A percentile compares a stretch with the other conserved stretches of the same genome.
These are phyloP conservation scores for Pipistrellus nathusii DNA, from an alignment of 2,797 vertebrate genomes.

Conservation along the genomic window DNA sequence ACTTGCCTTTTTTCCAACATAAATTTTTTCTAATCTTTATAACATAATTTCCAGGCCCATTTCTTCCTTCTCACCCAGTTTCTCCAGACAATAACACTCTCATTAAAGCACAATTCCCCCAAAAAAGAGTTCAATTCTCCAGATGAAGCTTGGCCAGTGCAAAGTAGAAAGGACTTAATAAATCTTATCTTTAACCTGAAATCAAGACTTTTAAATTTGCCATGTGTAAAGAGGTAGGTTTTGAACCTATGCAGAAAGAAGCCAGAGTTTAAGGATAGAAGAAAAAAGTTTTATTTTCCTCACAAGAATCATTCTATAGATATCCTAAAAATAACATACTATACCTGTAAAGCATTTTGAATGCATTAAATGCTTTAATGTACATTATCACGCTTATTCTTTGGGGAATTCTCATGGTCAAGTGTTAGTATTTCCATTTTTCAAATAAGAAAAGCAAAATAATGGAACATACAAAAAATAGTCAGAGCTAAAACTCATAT, in stretches of 20 bases:
- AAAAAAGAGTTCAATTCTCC: neutral
- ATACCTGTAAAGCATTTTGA: neutral
- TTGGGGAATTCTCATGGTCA: neutral
- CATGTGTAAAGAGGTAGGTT: neutral
- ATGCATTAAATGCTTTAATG: neutral
- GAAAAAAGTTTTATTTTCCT: neutral
- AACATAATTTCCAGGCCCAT: neutral
- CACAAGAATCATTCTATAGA: neutral
- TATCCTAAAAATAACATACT: neutral
- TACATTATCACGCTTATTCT: neutral
- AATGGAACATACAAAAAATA: neutral
- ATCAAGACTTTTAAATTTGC: neutral
- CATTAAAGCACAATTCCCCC: neutral
- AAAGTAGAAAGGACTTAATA: neutral
- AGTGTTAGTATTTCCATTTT: neutral
- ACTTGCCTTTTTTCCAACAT: neutral
- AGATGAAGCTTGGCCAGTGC: neutral
- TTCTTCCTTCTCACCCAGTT: conserved; percentile 1
- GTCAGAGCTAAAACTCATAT: neutral
- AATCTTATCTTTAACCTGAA: neutral
- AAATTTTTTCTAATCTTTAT: neutral
- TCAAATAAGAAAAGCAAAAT: conserved; percentile 19
- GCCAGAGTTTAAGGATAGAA: neutral
- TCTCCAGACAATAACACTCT: neutral
- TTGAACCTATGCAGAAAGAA: neutral